Base-by-base conservation (phyloP, 2,113 vertebrate species). In the Tinamus guttatus region DNA sequence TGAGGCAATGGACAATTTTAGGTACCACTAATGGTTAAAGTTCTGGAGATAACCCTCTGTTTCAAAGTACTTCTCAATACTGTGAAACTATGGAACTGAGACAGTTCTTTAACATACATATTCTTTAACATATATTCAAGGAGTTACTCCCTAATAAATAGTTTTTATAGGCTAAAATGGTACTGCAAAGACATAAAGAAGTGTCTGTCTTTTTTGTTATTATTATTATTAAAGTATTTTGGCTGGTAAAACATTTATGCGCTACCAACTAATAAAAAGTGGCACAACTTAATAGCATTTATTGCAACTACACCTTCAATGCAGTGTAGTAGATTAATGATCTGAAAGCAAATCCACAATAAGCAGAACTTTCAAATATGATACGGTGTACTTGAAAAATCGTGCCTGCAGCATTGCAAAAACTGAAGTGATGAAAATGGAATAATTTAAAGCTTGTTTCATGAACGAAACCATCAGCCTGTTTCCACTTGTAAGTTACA, bases 311-410 rank as follows among this genome's bases (percentile, higher is more conserved):
- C 1, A 2, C 2, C 34, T 68, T 56, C 47, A 45, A 24, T 16
- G 20, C 17, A 12, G 6, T 5, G 20, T 0, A 24, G 20, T 1
- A 2, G 1, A 13, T 38, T 0, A 60, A 5, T 84, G 20, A 6
- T 12, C 45, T 65, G 41, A 9, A 79, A 71, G 9, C 28, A 58
- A 20, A 49, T 7, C 38, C 38, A 25, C 3, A 64, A 38, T 0
- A 51, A 75, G 34, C 9, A 78, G 34, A 41, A 43, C 28, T 89
- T 78, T 59, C 41, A 5, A 5, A 79, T 68, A 32, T 34, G 51
- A 38, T 28, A 52, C 5, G 9, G 3, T 25, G 24, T 7, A 9
- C 47, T 73, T 85, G 24, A 24, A 45, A 77, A 92, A 17, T 11
- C 32, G 60, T 17, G 27, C 7, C 5, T 90, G 59, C 7, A 15